phyloP scores from a whole-genome alignment of 2,113 vertebrate genomes.

The Corythoichthys haematopterus region DNA sequence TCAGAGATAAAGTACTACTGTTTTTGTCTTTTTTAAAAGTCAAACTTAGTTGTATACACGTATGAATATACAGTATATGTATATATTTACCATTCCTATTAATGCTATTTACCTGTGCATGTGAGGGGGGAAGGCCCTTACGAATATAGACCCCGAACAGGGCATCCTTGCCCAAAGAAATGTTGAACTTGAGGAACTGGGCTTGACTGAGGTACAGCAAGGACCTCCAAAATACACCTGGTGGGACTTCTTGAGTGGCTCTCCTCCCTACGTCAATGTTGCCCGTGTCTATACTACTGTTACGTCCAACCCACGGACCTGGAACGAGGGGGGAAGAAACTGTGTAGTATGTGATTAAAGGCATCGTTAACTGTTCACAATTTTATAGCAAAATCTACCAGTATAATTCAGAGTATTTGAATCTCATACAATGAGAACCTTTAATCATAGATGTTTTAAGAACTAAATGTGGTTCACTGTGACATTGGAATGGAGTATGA shows the following conservation, averaged over 20 bases:
- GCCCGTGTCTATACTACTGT: slow-evolving; percentile 95
- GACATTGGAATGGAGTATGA: slow-evolving; percentile 15
- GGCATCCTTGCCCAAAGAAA: slow-evolving; percentile 93
- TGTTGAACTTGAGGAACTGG: slow-evolving; percentile 98
- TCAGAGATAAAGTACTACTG: slow-evolving; percentile 9
- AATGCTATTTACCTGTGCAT: slow-evolving; percentile 79
- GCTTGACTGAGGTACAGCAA: slow-evolving; percentile 91
- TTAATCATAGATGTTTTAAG: not conserved
- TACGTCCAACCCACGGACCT: slow-evolving; percentile 84
- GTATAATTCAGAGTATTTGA: slow-evolving; percentile 28
- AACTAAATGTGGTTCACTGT: slow-evolving; percentile 11
- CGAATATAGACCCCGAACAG: slow-evolving; percentile 96
- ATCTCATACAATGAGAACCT: slow-evolving; percentile 6
- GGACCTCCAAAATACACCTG: slow-evolving; percentile 93
- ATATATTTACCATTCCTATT: not conserved
- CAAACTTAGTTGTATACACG: slow-evolving; percentile 14
- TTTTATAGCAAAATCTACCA: slow-evolving; percentile 31
- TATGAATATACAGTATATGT: slow-evolving; percentile 7
- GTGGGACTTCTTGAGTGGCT: slow-evolving; percentile 90
- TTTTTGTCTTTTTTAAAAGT: slow-evolving; percentile 24
- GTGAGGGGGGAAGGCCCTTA: slow-evolving; percentile 93
- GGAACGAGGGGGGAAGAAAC: slow-evolving; percentile 52
- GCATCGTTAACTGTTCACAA: slow-evolving; percentile 42
- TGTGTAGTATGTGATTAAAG: slow-evolving; percentile 54
- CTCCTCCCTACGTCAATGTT: slow-evolving; percentile 89